Conservation (phyloP, 35 echinoderm and acorn worm genomes). For the Hemicentrotus pulcherrimus region DNA sequence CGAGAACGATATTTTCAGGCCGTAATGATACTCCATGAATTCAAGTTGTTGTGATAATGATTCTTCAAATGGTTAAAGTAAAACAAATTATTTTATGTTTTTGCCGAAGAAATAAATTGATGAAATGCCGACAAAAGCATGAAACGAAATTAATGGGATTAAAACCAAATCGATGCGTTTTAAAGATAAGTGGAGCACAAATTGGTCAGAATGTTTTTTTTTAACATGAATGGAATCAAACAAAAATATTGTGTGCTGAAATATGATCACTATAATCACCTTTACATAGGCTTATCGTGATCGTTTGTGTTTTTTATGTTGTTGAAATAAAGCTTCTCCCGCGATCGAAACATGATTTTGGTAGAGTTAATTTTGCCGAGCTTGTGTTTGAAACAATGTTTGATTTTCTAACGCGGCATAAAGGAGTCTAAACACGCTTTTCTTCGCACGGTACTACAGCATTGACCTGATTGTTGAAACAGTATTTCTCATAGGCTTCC, state of each 20-base stretch:
- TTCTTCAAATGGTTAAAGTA: too few relatives aligned
- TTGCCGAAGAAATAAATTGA: background rate
- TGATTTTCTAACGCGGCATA: background rate
- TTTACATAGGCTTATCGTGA: background rate
- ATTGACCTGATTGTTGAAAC: background rate
- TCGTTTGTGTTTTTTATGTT: background rate
- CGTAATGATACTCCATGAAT: too few relatives aligned
- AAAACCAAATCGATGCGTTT: background rate
- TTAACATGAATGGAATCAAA: too few relatives aligned
- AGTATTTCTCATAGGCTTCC: background rate
- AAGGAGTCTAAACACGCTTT: background rate
- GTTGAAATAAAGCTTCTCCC: background rate
- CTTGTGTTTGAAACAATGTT: background rate
- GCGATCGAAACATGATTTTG: background rate
- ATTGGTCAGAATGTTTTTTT: background rate
- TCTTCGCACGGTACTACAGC: background rate
- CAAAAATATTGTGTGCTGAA: background rate
- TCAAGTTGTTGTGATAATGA: too few relatives aligned
- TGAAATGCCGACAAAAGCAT: background rate
- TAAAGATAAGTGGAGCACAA: background rate
- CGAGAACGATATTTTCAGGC: too few relatives aligned
- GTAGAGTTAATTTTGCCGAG: too few relatives aligned
- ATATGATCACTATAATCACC: background rate
- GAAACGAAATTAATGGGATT: too few relatives aligned
- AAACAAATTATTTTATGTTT: too few relatives aligned